These are phyloP conservation scores for Anoura caudifer DNA, from an alignment of 2,113 vertebrate genomes.

Conservation along the genomic window DNA sequence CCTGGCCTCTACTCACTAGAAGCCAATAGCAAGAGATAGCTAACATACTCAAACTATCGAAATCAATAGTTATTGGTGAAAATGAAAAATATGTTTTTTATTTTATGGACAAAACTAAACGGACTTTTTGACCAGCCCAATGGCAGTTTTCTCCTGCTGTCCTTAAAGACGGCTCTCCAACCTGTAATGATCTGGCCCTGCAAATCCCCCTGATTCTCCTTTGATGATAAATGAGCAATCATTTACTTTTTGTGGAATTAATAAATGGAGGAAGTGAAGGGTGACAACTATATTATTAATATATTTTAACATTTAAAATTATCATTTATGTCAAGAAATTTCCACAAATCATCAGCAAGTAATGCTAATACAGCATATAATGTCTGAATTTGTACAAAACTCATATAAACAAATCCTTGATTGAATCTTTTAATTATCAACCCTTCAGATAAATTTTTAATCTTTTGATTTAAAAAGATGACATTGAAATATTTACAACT, in stretches of 20 bases:
- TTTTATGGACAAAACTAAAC: too few relatives aligned
- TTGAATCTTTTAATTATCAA: neutral
- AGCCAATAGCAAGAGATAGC: too few relatives aligned
- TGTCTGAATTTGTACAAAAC: neutral
- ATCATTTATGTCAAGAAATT: neutral
- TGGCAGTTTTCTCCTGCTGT: neutral
- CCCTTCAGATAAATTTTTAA: neutral
- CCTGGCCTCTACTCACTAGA: too few relatives aligned
- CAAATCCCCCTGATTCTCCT: neutral
- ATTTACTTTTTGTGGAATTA: neutral
- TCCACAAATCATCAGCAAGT: neutral
- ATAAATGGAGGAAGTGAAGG: neutral
- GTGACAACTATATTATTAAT: neutral
- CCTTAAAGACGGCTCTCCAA: neutral
- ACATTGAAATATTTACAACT: neutral
- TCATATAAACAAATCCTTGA: neutral
- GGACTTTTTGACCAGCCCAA: too few relatives aligned
- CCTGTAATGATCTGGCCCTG: neutral
- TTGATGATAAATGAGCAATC: neutral
- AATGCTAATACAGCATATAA: neutral
- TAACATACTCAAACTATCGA: too few relatives aligned
- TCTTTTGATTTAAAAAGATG: neutral
- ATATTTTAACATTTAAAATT: neutral
- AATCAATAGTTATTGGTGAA: too few relatives aligned
- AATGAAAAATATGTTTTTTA: too few relatives aligned